A percentile compares a stretch with the other conserved stretches of the same genome.
Conservation (phyloP, 2,797 vertebrate species). For the Tadarida brasiliensis region DNA sequence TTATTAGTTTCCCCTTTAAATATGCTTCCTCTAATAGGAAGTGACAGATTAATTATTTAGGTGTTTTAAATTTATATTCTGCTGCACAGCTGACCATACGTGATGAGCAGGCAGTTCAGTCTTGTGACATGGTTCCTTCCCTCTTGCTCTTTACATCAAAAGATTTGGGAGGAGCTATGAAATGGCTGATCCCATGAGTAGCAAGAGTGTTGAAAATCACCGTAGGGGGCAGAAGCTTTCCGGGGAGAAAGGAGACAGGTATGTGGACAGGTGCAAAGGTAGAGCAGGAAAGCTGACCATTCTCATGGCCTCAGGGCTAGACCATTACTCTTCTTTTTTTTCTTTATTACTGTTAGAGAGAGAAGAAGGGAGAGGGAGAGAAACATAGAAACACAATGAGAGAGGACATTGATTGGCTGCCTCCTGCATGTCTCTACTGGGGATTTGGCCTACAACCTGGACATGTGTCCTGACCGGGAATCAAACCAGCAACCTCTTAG, state of each 20-base stretch:
- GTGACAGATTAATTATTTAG: slow-evolving; percentile 72
- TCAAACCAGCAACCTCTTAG: no score
- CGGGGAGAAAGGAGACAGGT: background rate
- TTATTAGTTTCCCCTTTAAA: slow-evolving; percentile 72
- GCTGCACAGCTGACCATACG: slow-evolving; percentile 24
- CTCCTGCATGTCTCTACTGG: no score
- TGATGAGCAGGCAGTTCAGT: slow-evolving; percentile 52
- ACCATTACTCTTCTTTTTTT: no score
- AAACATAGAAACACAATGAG: no score
- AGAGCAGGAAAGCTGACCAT: background rate
- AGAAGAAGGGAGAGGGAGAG: no score
- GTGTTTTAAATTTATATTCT: slow-evolving; percentile 67
- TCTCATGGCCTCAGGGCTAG: background rate
- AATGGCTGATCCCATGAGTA: background rate
- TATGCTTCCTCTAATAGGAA: slow-evolving; percentile 76
- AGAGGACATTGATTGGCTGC: no score
- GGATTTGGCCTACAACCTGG: no score
- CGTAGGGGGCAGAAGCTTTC: background rate
- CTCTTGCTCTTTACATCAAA: background rate
- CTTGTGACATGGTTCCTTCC: background rate
- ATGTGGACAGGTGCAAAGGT: background rate
- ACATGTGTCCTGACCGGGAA: no score
- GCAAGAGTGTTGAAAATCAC: background rate
- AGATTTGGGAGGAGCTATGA: background rate
- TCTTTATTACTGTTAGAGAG: no score